phyloP scores from a whole-genome alignment of 1,140 invertebrate genomes.

The Dolichoris vasculosae region DNA sequence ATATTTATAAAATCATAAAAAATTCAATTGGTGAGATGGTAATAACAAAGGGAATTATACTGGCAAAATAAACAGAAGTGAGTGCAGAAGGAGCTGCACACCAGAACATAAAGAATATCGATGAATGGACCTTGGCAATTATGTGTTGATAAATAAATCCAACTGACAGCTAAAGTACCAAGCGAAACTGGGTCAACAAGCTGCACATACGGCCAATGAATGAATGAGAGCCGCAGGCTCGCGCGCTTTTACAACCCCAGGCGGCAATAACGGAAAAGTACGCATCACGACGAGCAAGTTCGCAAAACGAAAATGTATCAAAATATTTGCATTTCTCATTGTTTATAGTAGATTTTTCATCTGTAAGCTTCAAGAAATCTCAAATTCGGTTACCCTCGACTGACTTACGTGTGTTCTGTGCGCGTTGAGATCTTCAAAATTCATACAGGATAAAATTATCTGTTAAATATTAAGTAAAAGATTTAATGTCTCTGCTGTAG shows the following conservation, averaged over 20 bases:
- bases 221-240: not conserved
- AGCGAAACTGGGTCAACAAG: constrained; percentile 35
- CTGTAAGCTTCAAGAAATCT: constrained; percentile 10
- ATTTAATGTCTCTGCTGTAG: no score
- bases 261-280: constrained; percentile 30
- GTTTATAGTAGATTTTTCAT: no score
- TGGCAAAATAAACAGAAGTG: not conserved
- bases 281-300: not conserved
- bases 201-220: not conserved
- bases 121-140: not conserved
- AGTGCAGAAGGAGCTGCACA: no score
- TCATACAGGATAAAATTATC: not conserved
- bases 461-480: no score
- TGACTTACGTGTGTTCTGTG: not conserved
- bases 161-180: not conserved
- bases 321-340: constrained; percentile 21
- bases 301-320: constrained; percentile 43
- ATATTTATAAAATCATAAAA: no score
- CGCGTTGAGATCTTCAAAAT: not conserved
- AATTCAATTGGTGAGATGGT: not conserved
- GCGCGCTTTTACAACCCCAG: not conserved
- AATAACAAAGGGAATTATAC: not conserved
- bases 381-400: constrained; percentile 4
- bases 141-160: constrained; percentile 35
- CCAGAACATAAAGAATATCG: not conserved